phyloP scores from a whole-genome alignment of 1,140 invertebrate species.

The Meloidogyne exigua region DNA sequence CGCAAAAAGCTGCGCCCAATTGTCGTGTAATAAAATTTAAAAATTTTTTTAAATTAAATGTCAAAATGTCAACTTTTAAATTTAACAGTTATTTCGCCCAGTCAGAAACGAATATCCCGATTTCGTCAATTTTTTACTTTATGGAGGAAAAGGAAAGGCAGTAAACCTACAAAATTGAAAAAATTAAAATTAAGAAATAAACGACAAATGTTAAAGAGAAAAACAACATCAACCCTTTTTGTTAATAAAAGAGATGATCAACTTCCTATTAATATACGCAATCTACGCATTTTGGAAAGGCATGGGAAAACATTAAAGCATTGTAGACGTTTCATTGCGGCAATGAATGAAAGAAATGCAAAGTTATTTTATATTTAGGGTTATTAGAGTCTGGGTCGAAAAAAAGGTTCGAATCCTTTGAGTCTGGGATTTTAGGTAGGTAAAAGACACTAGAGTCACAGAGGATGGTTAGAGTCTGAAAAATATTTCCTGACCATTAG shows the following conservation, averaged over 20 bases:
- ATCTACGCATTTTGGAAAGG: constrained; percentile 19
- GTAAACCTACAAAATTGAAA: not conserved
- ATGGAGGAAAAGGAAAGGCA: constrained; percentile 10
- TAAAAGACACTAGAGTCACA: too few species aligned
- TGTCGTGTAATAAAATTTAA: too few species aligned
- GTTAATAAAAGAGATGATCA: not conserved
- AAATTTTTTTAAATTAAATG: too few species aligned
- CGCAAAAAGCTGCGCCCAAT: too few species aligned
- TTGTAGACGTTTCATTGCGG: constrained; percentile 3
- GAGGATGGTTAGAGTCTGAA: not conserved
- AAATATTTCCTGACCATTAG: not conserved
- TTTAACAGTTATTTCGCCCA: not conserved
- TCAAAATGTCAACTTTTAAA: not conserved
- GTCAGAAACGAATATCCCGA: not conserved
- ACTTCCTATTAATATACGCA: not conserved
- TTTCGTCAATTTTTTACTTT: constrained; percentile 17
- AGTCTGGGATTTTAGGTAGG: not conserved
- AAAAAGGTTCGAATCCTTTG: not conserved
- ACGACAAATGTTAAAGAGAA: not conserved
- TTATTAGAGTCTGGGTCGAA: not conserved
- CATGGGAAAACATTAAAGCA: constrained; percentile 3
- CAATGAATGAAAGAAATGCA: constrained; percentile 15
- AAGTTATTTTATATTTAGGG: not conserved
- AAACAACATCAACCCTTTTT: not conserved
- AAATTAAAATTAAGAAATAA: not conserved